Percentiles rank a stretch among this genome's conserved stretches.
phyloP scores from a whole-genome alignment of 2,888 invertebrate species.

The Drosophila borealis region DNA sequence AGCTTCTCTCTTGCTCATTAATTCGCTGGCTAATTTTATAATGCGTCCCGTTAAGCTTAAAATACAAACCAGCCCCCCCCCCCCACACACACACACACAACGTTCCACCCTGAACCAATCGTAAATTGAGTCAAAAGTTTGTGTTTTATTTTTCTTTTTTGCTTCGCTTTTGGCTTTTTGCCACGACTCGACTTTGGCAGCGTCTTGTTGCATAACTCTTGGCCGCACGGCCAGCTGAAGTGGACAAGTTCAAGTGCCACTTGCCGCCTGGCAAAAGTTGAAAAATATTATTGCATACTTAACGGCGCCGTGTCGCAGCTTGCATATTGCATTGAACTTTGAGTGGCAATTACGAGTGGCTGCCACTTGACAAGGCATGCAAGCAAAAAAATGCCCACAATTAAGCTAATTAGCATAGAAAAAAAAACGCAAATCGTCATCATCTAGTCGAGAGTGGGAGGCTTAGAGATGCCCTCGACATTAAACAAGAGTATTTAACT shows the following conservation, averaged over 20 bases:
- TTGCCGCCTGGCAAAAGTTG: neutral
- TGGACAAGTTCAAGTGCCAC: conserved; percentile 36
- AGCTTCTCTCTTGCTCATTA: conserved; percentile 19
- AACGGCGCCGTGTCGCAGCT: conserved; percentile 3
- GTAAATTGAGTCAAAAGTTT: conserved; percentile 21
- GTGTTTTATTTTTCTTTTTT: conserved; percentile 2
- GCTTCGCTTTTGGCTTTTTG: conserved; percentile 2
- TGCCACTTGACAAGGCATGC: conserved; percentile 36
- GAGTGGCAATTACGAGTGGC: conserved; percentile 41
- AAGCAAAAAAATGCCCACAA: conserved; percentile 51
- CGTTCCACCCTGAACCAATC: conserved; percentile 4
- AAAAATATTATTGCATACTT: conserved; percentile 46
- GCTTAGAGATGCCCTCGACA: neutral
- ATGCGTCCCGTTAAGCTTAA: conserved; percentile 11
- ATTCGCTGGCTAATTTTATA: conserved; percentile 35
- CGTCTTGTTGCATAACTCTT: conserved; percentile 23
- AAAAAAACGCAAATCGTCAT: conserved; percentile 7
- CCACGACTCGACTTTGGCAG: conserved; percentile 3
- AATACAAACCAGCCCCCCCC: neutral
- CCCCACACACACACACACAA: neutral
- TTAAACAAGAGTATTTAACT: no score
- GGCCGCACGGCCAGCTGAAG: conserved; percentile 15
- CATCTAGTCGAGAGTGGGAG: neutral
- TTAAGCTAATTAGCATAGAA: conserved; percentile 64
- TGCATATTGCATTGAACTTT: conserved; percentile 37